Evolutionary conservation across 2,113 vertebrate genomes (phyloP).

Genomic region (Raja brachyura): DNA sequence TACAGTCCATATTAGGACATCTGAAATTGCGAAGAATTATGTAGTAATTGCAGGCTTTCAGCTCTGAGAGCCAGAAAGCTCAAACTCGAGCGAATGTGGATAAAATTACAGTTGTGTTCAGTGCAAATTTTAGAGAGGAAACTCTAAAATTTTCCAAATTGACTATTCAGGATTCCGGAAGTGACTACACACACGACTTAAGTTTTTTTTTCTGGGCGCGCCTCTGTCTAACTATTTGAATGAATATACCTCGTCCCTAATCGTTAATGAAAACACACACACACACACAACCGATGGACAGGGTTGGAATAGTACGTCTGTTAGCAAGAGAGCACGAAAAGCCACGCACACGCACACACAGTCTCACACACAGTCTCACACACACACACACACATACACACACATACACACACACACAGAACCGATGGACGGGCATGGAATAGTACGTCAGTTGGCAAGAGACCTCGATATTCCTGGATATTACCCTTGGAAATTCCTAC

Average conservation of each 20-base stretch:
- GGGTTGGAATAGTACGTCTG: neutral
- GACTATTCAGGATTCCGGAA: slow-evolving; percentile 85
- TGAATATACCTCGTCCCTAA: neutral
- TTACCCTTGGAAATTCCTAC: neutral
- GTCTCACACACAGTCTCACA: no score
- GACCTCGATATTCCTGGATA: slow-evolving; percentile 20
- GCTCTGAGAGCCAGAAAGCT: slow-evolving; percentile 97
- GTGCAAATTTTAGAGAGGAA: slow-evolving; percentile 96
- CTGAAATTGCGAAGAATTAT: slow-evolving; percentile 99
- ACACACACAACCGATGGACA: neutral
- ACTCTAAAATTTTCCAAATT: slow-evolving; percentile 98
- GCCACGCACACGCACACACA: neutral
- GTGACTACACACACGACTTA: slow-evolving; percentile 72
- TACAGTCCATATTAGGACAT: slow-evolving; percentile 99
- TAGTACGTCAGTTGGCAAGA: slow-evolving; percentile 15
- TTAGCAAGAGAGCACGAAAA: neutral
- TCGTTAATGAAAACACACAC: neutral
- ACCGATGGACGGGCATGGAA: neutral
- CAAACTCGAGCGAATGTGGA: slow-evolving; percentile 98
- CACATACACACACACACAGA: neutral
- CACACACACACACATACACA: no score
- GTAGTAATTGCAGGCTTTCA: slow-evolving; percentile 99
- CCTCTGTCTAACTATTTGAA: neutral
- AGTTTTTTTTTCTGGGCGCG: neutral
- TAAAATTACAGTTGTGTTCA: slow-evolving; percentile 89